Evolutionary conservation across 2,113 vertebrate species (phyloP).

Genomic region (Malurus melanocephalus): DNA sequence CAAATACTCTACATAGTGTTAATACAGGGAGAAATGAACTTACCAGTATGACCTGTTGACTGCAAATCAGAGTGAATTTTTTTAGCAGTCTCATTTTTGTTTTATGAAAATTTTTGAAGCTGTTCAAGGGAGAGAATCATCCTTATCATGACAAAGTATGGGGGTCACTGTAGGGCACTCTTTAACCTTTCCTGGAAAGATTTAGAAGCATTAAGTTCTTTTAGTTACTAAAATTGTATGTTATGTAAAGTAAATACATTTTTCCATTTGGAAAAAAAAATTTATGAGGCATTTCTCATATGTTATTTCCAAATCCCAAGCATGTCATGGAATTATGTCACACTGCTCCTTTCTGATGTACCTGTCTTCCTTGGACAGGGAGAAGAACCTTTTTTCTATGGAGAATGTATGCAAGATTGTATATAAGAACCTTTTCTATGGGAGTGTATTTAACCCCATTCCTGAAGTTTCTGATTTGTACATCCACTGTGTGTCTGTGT

Average conservation of each 20-base stretch:
- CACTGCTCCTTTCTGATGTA: background rate
- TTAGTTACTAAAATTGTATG: background rate
- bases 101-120: background rate
- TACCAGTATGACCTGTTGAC: background rate
- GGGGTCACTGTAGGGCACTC: background rate
- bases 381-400: background rate
- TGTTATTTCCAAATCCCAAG: background rate
- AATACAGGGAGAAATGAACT: background rate
- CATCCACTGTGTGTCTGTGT: background rate
- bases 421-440: background rate
- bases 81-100: background rate
- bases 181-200: background rate
- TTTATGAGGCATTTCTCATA: background rate
- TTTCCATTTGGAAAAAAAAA: background rate
- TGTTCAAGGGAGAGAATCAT: background rate
- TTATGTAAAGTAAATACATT: background rate
- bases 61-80: background rate
- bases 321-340: rapidly evolving
- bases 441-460: background rate
- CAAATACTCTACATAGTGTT: background rate
- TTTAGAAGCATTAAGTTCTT: background rate
- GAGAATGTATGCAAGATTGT: background rate
- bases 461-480: background rate
- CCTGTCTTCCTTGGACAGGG: background rate
- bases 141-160: background rate